phyloP scores from a whole-genome alignment of 2,888 invertebrate genomes.

The Leptinotarsa juncta region DNA sequence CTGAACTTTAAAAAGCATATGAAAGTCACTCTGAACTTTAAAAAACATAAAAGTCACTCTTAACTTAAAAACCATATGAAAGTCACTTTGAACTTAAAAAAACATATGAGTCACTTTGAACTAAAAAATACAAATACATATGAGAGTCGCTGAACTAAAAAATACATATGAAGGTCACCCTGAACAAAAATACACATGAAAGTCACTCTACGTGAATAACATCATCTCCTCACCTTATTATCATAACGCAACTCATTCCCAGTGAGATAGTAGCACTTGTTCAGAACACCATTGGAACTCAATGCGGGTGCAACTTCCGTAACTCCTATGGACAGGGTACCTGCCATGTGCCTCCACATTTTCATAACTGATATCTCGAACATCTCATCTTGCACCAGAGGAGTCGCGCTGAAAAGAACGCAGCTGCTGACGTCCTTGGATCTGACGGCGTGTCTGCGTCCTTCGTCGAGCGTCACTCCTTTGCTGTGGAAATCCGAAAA shows the following conservation, averaged over 20 bases:
- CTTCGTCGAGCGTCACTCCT: constrained; percentile 76
- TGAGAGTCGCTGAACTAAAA: too few species aligned
- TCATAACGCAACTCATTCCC: constrained; percentile 80
- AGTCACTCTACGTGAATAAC: too few species aligned
- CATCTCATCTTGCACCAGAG: constrained; percentile 79
- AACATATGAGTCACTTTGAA: too few species aligned
- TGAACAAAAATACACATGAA: too few species aligned
- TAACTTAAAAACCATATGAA: too few species aligned
- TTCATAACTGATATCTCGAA: constrained; percentile 82
- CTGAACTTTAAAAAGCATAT: too few species aligned
- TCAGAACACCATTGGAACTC: constrained; percentile 74
- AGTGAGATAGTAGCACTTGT: constrained; percentile 77
- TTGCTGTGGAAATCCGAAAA: constrained; percentile 77
- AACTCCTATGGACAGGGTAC: constrained; percentile 81
- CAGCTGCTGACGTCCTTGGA: constrained; percentile 67
- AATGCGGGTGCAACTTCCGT: constrained; percentile 73
- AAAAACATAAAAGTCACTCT: too few species aligned
- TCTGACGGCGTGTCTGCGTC: constrained; percentile 68
- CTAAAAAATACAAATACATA: too few species aligned
- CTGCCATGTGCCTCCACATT: constrained; percentile 75
- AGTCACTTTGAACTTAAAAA: too few species aligned
- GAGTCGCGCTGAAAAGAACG: constrained; percentile 79
- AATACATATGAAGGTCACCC: too few species aligned
- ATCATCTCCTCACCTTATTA: constrained; percentile 62
- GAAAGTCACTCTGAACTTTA: too few species aligned